phyloP scores from a whole-genome alignment of 2,888 invertebrate genomes.

The Noctua pronuba region DNA sequence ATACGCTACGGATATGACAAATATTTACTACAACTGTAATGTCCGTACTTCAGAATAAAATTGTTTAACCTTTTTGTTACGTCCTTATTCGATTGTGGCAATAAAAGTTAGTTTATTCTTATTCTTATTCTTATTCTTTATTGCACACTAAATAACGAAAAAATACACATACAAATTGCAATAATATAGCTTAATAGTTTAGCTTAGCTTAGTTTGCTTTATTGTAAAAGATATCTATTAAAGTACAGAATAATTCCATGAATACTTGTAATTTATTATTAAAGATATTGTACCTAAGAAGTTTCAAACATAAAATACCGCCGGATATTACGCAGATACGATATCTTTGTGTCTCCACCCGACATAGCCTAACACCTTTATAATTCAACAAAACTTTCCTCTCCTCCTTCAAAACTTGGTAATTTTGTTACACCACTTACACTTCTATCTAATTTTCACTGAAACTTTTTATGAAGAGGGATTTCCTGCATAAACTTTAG shows the following conservation, averaged over 20 bases:
- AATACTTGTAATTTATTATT: neutral
- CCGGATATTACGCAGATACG: slow-evolving; percentile 2
- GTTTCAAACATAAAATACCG: slow-evolving; percentile 1
- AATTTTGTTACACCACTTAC: slow-evolving; percentile 50
- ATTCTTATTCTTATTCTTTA: too few relatives aligned
- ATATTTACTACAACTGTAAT: neutral
- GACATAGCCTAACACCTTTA: slow-evolving; percentile 36
- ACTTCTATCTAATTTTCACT: slow-evolving; percentile 45
- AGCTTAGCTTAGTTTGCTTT: neutral
- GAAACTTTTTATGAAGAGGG: slow-evolving; percentile 36
- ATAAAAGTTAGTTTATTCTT: neutral
- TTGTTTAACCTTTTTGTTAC: neutral
- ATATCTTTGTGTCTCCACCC: slow-evolving; percentile 6
- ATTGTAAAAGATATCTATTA: neutral
- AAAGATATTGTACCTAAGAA: neutral
- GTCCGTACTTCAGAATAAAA: neutral
- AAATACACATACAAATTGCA: too few relatives aligned
- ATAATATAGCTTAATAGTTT: too few relatives aligned
- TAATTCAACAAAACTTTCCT: slow-evolving; percentile 47
- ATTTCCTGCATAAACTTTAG: slow-evolving; percentile 34
- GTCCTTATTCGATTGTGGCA: neutral
- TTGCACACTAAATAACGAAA: too few relatives aligned
- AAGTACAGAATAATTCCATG: neutral
- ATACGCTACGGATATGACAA: neutral
- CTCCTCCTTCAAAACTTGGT: slow-evolving; percentile 25